Evolutionary conservation across 2,797 vertebrate genomes (phyloP), one percentile per base, ranked within the genome.

Genomic region (Spondyliosoma cantharus): DNA sequence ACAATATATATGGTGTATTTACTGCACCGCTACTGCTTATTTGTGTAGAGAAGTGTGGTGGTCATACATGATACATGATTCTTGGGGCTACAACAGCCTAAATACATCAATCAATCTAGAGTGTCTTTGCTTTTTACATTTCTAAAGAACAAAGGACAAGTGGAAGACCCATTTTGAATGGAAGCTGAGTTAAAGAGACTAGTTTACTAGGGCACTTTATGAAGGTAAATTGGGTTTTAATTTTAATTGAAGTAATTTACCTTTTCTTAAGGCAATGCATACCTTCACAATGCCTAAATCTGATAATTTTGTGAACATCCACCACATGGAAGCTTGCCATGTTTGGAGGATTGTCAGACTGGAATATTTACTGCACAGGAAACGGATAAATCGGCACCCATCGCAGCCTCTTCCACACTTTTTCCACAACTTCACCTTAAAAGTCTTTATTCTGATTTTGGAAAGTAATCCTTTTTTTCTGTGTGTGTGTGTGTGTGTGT

Each of bases 1-100:
- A n/a, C n/a, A n/a, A n/a, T n/a, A n/a, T n/a, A n/a, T n/a, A n/a
- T n/a, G n/a, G 29, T 32, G 29, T 6, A 52, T 57, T 61, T 42
- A 57, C 68, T 58, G n/a, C n/a, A n/a, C n/a, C n/a, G n/a, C 29
- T 74, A 32, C 29, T 45, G 43, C 48, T 76, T 15, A 56, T 82
- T 60, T 46, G 53, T 8, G 24, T 56, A 12, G n/a, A 3, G 27
- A 27, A 27, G 27, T 71, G 58, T 58, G 25, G 13, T 20, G 25
- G 22, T 61, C 46, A 66, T 29, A 56, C 6, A 46, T 66, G 1
- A 60, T 76, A n/a, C n/a, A n/a, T n/a, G n/a, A n/a, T n/a, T 12
- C 49, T 19, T 37, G 24, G 20, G 15, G 15, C 17, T 56, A 24
- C 17, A 65, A 12, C 65, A 76, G 6, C 45, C 68, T 56, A 16